Conservation (phyloP, 2,113 vertebrate species). For the Australoheros scitulus region DNA sequence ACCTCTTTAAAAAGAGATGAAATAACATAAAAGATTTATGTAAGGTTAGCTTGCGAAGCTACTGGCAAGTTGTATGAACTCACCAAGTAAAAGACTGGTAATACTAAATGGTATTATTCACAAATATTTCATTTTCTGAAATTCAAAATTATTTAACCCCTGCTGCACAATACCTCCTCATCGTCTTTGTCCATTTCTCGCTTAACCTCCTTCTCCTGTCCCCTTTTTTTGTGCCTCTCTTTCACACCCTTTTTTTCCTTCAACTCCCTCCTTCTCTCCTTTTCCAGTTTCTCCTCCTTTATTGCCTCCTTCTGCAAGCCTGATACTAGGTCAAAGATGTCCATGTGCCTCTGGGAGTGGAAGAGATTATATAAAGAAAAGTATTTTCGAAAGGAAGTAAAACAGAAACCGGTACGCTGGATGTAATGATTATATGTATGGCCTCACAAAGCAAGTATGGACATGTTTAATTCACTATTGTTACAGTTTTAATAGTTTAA, state of each 20-base stretch:
- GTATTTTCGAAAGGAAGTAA: neutral
- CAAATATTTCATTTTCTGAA: conserved; percentile 36
- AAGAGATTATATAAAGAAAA: conserved; percentile 53
- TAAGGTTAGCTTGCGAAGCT: conserved; percentile 15
- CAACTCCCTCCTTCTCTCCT: conserved; percentile 80
- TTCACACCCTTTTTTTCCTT: conserved; percentile 75
- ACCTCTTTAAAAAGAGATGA: neutral
- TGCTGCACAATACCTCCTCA: conserved; percentile 80
- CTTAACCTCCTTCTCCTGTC: conserved; percentile 57
- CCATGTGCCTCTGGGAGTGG: conserved; percentile 76
- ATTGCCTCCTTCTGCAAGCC: conserved; percentile 74
- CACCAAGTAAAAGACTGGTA: neutral
- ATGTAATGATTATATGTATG: neutral
- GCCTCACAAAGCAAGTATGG: neutral
- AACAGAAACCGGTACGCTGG: neutral
- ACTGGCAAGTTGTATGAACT: neutral
- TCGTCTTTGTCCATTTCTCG: conserved; percentile 72
- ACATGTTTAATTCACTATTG: neutral
- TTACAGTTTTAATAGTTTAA: neutral
- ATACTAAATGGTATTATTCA: neutral
- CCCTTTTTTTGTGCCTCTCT: conserved; percentile 79
- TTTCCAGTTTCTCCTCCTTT: conserved; percentile 82
- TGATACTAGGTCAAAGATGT: conserved; percentile 85
- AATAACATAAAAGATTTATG: neutral
- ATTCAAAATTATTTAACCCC: conserved; percentile 53